phyloP scores from a whole-genome alignment of 2,888 invertebrate species.

The Pasiphila rectangulata region DNA sequence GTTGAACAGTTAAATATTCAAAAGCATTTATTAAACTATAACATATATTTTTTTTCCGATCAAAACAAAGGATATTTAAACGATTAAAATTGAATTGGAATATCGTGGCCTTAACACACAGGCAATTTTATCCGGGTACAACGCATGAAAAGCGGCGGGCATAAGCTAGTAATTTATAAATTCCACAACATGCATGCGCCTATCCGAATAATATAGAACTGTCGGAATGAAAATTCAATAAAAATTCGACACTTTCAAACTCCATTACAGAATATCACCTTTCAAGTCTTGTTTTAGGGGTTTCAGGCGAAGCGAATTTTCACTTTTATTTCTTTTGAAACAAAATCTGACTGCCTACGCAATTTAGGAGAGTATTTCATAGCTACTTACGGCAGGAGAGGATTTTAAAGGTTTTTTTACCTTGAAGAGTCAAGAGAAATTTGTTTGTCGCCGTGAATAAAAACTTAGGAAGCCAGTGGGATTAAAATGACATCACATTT shows the following conservation, averaged over 20 bases:
- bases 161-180: not conserved
- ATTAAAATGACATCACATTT: too few species aligned
- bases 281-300: slow-evolving; percentile 25
- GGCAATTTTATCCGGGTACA: too few species aligned
- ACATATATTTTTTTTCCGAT: too few species aligned
- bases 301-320: slow-evolving; percentile 23
- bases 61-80: too few species aligned
- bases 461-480: too few species aligned
- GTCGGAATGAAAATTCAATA: slow-evolving; percentile 15
- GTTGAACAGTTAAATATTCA: too few species aligned
- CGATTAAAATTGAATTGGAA: too few species aligned
- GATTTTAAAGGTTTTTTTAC: slow-evolving; percentile 3
- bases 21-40: too few species aligned
- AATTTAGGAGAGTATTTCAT: slow-evolving; percentile 19
- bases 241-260: slow-evolving; percentile 29
- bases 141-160: too few species aligned
- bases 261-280: slow-evolving; percentile 28
- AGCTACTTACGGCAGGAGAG: slow-evolving; percentile 7
- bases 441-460: too few species aligned
- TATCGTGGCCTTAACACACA: too few species aligned
- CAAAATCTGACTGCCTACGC: slow-evolving; percentile 22
- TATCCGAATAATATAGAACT: slow-evolving; percentile 14
- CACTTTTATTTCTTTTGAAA: slow-evolving; percentile 25
- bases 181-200: slow-evolving; percentile 12
- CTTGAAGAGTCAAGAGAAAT: too few species aligned